Evolutionary conservation across 2,113 vertebrate species (phyloP), one percentile per base, ranked within the genome.

Genomic region (Dicaeum eximium): DNA sequence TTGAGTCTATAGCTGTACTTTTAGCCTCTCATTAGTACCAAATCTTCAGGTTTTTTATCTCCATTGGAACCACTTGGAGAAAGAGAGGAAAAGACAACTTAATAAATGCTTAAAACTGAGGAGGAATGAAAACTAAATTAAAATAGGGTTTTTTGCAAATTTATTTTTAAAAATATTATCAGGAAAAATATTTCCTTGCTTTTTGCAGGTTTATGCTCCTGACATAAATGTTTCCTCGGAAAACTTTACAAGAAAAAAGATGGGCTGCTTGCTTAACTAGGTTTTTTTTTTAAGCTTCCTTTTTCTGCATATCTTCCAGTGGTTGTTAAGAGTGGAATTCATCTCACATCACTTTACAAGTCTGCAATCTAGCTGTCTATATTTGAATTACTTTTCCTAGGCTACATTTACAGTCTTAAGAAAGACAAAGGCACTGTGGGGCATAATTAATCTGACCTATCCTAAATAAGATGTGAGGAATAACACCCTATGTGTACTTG

Each of bases 381-480:
- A 72, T 87, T 67, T 47, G 57, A 90, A 69, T 91, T 75, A 67
- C 70, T 79, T 90, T 86, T 94, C 66, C 57, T 82, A 65, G 74
- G 33, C 53, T 87, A 30, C 45, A 45, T 90, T 90, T 90, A 48
- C 64, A 75, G 65, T 79, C 40, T 51, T 79, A 85, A 69, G 73
- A 86, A 96, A 96, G 90, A 93, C 74, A 92, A 94, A 90, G 37
- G 15, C 90, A 69, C 93, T 53, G 74, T 44, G 30, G 92, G 95
- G 65, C 62, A 57, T 96, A 95, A 95, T 95, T 93, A 95, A 94
- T 90, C 88, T 92, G 96, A 91, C 89, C 95, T 89, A 84, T 74
- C 84, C 69, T 92, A 91, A 94, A 74, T 84, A 95, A 87, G 40
- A 95, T 80, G 78, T 75, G 74, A 93, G 90, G 93, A 85, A 88